Conservation (phyloP, 2,888 invertebrate species). For the Tipula confusa region DNA sequence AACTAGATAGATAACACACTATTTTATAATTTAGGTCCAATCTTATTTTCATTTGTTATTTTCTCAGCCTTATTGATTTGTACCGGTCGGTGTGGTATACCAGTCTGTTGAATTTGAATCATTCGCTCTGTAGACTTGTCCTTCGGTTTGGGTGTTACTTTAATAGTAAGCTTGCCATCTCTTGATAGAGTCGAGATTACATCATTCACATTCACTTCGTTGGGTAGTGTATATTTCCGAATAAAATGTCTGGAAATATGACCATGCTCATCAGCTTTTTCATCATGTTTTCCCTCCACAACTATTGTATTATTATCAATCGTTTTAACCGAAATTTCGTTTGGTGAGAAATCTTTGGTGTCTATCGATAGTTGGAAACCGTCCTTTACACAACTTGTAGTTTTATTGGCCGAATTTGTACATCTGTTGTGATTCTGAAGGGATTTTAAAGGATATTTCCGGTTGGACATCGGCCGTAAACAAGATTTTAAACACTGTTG, state of each 20-base stretch:
- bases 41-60: background rate
- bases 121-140: background rate
- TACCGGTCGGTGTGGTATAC: background rate
- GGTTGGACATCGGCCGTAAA: background rate
- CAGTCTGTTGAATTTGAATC: background rate
- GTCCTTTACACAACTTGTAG: conserved; percentile 55
- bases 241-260: conserved; percentile 75
- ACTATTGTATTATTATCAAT: conserved; percentile 59
- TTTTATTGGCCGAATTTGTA: no score
- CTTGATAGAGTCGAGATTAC: conserved; percentile 73
- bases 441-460: background rate
- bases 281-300: conserved; percentile 68
- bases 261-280: conserved; percentile 67
- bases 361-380: conserved; percentile 65
- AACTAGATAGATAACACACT: background rate
- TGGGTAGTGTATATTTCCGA: conserved; percentile 63
- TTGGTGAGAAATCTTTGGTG: conserved; percentile 65
- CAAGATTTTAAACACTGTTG: background rate
- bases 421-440: background rate
- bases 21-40: background rate
- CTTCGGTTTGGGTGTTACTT: conserved; percentile 55
- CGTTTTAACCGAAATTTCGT: conserved; percentile 66
- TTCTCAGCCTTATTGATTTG: background rate
- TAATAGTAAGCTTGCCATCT: conserved; percentile 74
- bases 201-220: conserved; percentile 63